These are phyloP conservation scores for Pollimyrus isidori DNA, from an alignment of 2,113 vertebrate species.

Conservation along the genomic window DNA sequence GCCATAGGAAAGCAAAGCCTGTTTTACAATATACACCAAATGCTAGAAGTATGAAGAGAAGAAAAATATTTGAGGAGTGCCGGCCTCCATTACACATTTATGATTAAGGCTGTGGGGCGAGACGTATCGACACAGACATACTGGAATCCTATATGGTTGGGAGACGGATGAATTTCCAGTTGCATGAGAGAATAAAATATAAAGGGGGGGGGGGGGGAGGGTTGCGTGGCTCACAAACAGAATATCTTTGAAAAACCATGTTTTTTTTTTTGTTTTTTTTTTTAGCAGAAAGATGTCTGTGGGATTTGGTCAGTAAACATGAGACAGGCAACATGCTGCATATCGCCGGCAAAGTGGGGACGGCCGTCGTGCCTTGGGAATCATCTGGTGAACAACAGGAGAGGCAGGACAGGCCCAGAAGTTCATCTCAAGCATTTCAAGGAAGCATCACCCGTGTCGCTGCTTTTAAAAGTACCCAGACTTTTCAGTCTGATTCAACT, in stretches of 20 bases:
- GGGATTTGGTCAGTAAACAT: background rate
- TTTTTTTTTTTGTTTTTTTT: no score
- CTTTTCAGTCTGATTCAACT: background rate
- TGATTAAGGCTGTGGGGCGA: background rate
- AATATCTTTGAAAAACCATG: background rate
- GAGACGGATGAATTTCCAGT: background rate
- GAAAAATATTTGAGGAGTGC: background rate
- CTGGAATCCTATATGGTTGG: background rate
- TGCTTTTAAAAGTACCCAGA: background rate
- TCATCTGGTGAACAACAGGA: background rate
- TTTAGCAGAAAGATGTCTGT: background rate
- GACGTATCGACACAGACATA: background rate
- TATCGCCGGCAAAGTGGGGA: background rate
- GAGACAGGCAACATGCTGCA: background rate
- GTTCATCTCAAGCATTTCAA: background rate
- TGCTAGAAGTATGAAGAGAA: background rate
- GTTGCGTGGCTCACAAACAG: background rate
- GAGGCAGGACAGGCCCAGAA: background rate
- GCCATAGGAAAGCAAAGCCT: background rate
- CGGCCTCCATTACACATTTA: background rate
- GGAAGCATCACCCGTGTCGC: background rate
- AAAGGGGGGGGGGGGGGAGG: background rate
- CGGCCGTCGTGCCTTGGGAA: background rate
- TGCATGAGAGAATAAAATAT: no score
- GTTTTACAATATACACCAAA: background rate